Evolutionary conservation across 2,797 vertebrate species (phyloP).

Genomic region (Tinamus major): DNA sequence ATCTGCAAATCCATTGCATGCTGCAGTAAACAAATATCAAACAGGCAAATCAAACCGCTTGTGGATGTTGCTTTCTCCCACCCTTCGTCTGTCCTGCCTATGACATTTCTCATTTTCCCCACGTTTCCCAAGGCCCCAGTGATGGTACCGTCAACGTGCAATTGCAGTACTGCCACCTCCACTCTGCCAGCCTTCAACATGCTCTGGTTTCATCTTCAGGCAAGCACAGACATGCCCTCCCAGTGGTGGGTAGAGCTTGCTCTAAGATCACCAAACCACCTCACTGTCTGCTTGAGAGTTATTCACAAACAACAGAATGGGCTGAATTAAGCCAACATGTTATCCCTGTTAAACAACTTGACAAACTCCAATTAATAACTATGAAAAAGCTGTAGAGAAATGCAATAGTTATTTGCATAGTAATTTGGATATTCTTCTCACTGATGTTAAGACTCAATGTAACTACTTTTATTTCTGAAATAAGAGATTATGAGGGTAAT

Average conservation of each 20-base stretch:
- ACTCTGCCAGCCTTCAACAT: background rate
- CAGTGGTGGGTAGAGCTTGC: background rate
- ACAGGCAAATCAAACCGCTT: fast-evolving
- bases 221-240: background rate
- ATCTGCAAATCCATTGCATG: background rate
- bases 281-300: background rate
- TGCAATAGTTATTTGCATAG: background rate
- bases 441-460: background rate
- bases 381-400: background rate
- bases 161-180: background rate
- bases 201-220: background rate
- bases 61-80: background rate
- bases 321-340: fast-evolving
- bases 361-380: background rate
- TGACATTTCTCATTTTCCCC: background rate
- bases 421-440: background rate
- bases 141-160: fast-evolving
- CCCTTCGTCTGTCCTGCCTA: background rate
- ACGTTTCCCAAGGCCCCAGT: background rate
- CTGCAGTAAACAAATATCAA: background rate
- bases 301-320: background rate
- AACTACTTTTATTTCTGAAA: background rate
- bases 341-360: background rate
- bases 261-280: background rate
- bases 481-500: background rate